A percentile compares a stretch with the other conserved stretches of the same genome.
phyloP scores from a whole-genome alignment of 2,113 vertebrate genomes.

The Onychostoma macrolepis region DNA sequence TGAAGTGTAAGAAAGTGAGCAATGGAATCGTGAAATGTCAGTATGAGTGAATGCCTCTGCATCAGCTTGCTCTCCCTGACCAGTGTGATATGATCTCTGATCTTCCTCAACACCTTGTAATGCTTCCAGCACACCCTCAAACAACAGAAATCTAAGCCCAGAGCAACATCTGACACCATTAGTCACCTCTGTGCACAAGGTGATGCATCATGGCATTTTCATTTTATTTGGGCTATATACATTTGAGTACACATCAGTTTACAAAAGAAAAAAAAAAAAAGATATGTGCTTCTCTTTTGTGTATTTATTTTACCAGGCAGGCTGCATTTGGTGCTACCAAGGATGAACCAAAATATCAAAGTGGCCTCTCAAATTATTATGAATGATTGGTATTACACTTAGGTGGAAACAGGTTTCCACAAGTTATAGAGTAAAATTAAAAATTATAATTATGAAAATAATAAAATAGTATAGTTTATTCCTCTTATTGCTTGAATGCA shows the following conservation, averaged over 20 bases:
- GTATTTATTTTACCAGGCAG: not conserved
- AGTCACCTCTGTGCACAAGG: not conserved
- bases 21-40: slow-evolving; percentile 67
- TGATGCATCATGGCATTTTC: not conserved
- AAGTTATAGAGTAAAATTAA: not conserved
- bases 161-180: slow-evolving; percentile 22
- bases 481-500: too few relatives aligned
- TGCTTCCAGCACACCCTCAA: slow-evolving; percentile 28
- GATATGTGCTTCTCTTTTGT: not conserved
- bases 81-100: slow-evolving; percentile 42
- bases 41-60: slow-evolving; percentile 56
- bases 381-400: not conserved
- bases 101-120: slow-evolving; percentile 31
- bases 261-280: too few relatives aligned
- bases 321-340: not conserved
- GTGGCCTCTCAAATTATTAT: not conserved
- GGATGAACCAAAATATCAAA: not conserved
- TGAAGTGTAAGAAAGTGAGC: slow-evolving; percentile 49
- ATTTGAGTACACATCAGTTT: not conserved
- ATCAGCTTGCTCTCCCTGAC: slow-evolving; percentile 57
- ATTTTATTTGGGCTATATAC: not conserved
- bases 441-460: not conserved
- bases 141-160: not conserved
- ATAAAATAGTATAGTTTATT: too few relatives aligned
- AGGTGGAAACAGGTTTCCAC: not conserved